Evolutionary conservation across 2,888 invertebrate species (phyloP).

Genomic region (Drosophila eohydei): DNA sequence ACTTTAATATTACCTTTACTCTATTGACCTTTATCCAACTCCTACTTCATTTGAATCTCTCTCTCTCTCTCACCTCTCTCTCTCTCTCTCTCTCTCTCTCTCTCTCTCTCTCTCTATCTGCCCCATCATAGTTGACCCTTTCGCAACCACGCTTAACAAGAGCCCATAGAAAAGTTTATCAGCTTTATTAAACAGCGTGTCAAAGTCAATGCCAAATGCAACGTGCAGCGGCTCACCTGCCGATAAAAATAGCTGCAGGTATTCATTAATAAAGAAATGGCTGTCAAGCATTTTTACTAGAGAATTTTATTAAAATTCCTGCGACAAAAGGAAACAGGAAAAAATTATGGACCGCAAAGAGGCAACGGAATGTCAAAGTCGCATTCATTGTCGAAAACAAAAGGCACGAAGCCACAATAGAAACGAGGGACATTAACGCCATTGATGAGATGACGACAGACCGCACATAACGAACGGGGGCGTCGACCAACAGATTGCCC

Average conservation of each 20-base stretch:
- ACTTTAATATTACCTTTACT: not conserved
- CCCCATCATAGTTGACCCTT: not conserved
- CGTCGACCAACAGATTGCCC: not conserved
- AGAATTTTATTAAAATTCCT: constrained; percentile 51
- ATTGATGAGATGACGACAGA: constrained; percentile 41
- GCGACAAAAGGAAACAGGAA: constrained; percentile 10
- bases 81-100: too few relatives aligned
- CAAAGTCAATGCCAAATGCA: constrained; percentile 11
- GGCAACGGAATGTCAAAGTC: constrained; percentile 65
- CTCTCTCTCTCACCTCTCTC: not conserved
- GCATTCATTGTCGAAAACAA: constrained; percentile 66
- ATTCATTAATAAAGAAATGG: constrained; percentile 16
- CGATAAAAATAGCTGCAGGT: constrained; percentile 6
- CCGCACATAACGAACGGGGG: not conserved
- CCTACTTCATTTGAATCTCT: not conserved
- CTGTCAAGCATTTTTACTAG: constrained; percentile 20
- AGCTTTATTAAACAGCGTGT: not conserved
- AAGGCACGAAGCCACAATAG: constrained; percentile 55
- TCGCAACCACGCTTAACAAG: too few relatives aligned
- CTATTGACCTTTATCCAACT: not conserved
- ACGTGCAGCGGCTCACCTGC: not conserved
- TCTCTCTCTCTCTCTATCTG: not conserved
- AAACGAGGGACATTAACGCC: constrained; percentile 62
- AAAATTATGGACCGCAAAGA: constrained; percentile 23
- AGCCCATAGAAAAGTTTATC: not conserved